A percentile compares a stretch with the other conserved stretches of the same genome.
Conservation (phyloP, 2,113 vertebrate species). For the Condylura cristata region DNA sequence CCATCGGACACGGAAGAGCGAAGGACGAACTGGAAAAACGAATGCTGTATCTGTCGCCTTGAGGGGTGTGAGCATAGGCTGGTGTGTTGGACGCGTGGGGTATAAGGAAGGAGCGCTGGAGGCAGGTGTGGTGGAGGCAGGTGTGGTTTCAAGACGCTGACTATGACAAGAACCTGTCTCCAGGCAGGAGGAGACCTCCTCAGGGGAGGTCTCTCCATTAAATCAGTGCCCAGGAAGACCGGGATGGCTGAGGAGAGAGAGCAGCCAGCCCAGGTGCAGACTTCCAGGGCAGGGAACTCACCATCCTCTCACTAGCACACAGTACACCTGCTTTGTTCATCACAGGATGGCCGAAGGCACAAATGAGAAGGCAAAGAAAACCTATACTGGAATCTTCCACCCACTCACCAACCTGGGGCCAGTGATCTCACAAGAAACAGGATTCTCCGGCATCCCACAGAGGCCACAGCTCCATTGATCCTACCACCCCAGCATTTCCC, state of each 20-base stretch:
- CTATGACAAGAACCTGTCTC: neutral
- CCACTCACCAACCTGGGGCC: neutral
- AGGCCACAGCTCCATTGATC: neutral
- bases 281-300: neutral
- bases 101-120: no score
- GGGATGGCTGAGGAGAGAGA: accelerated
- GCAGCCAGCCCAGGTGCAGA: neutral
- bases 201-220: neutral
- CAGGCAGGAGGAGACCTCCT: neutral
- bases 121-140: neutral
- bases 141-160: neutral
- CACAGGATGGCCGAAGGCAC: neutral
- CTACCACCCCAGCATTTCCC: neutral
- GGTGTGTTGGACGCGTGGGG: no score
- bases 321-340: neutral
- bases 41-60: neutral
- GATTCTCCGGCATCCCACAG: neutral
- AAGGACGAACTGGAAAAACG: neutral
- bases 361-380: neutral
- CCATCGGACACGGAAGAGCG: neutral
- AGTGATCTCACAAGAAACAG: neutral
- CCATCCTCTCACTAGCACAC: neutral
- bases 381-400: neutral
- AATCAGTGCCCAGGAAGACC: neutral
- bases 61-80: neutral